Evolutionary conservation across 2,888 invertebrate genomes (phyloP), one percentile per base, ranked within the genome.

Genomic region (Gastrophysa polygoni): DNA sequence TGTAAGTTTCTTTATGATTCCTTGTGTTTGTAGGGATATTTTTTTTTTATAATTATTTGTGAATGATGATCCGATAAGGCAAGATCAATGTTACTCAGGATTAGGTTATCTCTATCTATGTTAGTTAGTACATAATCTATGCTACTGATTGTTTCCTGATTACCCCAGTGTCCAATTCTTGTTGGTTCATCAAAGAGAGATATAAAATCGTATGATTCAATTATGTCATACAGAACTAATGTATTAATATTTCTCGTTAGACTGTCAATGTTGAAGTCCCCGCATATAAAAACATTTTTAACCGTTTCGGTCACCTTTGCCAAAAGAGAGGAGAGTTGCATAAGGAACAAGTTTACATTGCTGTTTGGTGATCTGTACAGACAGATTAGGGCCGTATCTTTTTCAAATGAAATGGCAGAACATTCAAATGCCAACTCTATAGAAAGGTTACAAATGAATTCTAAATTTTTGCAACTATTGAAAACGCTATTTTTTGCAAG

Each of bases 331-430:
- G 32, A 50, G 10, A 50, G 50, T 32, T 32, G 50, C 18, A 32
- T 17, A 16, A 50, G 50, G 17, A 50, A 50, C 50, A 50, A 50
- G 29, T 50, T 50, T 14, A 16, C 16, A 29, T 50, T 50, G 32
- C 32, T 50, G 50, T 50, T 50, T 50, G 50, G 50, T 50, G 50
- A 50, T 32, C 50, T 50, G 17, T 50, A 50, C 32, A 50, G 17
- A 50, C 50, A 50, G 24, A 48, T 38, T 48, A 48, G 7, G 48
- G 21, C 28, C 28, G 49, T 28, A 21, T 49, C 49, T 49, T 49
- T 28, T 7, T 49, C 29, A 14, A 49, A 49, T 24, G 49, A 49
- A 28, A 49, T 49, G 24, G 28, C 49, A 11, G 24, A 49, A 49
- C 49, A 49, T 49, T 49, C 29, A 20, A 49, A 49, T 49, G 49